These are phyloP conservation scores for Cavia porcellus DNA, from an alignment of 2,113 vertebrate species.

Conservation along the genomic window DNA sequence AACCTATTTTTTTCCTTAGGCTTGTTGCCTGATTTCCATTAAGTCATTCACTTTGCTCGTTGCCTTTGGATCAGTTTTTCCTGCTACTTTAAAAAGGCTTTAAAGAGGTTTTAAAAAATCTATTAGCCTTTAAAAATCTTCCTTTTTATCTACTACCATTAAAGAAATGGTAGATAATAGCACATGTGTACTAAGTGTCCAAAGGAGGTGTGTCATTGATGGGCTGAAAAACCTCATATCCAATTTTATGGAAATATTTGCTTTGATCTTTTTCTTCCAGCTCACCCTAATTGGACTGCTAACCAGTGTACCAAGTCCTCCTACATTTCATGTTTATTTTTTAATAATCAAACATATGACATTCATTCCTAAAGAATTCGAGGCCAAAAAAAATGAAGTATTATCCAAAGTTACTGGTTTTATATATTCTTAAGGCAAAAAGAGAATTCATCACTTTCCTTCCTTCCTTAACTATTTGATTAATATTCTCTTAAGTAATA, in stretches of 20 bases:
- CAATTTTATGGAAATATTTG: background rate
- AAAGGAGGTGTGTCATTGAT: background rate
- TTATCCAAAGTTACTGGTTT: background rate
- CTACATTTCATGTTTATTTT: conserved; percentile 47
- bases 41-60: conserved; percentile 64
- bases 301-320: background rate
- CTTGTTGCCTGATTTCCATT: conserved; percentile 71
- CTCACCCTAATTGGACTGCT: conserved; percentile 1
- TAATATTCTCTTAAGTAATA: conserved; percentile 47
- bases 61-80: conserved; percentile 66
- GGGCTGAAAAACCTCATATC: background rate
- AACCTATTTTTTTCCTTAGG: conserved; percentile 70
- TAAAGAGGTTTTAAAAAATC: conserved; percentile 31
- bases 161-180: conserved; percentile 29
- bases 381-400: background rate
- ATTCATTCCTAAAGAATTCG: background rate
- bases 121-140: background rate
- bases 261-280: conserved; percentile 42
- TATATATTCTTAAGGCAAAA: background rate
- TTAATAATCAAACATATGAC: conserved; percentile 12
- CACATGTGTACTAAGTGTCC: background rate
- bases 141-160: conserved; percentile 36
- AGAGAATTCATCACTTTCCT: background rate
- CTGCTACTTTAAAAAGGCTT: conserved; percentile 48
- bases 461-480: conserved; percentile 17